Percentiles rank a stretch among this genome's conserved stretches.
phyloP scores from a whole-genome alignment of 2,888 invertebrate species.

The Seira ritae region DNA sequence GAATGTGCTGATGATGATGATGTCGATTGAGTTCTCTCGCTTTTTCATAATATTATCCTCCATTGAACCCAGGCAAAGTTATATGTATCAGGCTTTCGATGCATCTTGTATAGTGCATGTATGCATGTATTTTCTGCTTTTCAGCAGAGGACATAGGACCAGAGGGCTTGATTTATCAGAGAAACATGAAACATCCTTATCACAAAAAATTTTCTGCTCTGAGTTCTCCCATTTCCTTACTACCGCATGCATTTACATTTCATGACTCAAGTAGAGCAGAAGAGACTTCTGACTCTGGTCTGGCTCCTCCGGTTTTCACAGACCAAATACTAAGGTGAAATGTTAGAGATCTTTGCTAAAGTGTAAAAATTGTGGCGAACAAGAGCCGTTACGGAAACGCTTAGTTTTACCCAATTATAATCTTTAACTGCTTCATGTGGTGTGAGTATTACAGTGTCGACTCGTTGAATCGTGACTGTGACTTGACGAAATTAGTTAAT shows the following conservation, averaged over 20 bases:
- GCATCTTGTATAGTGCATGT: background rate
- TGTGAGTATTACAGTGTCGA: no score
- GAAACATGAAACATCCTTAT: conserved; percentile 7
- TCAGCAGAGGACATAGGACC: background rate
- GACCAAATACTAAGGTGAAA: background rate
- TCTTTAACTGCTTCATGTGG: no score
- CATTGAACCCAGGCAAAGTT: no score
- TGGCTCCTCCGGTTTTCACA: background rate
- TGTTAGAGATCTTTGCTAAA: no score
- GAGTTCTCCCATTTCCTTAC: background rate
- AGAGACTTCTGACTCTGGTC: no score
- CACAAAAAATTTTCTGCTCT: background rate
- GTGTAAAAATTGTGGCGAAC: no score
- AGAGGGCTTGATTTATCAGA: background rate
- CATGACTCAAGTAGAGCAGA: conserved; percentile 11
- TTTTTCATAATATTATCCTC: background rate
- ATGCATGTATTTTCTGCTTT: background rate
- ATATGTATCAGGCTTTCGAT: background rate
- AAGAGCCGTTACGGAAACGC: no score
- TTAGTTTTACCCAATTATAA: no score
- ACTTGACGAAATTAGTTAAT: no score
- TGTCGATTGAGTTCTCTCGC: background rate
- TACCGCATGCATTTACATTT: conserved; percentile 3
- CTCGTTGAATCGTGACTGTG: no score
- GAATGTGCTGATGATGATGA: background rate